Conservation (phyloP, 2,797 vertebrate species). For the Melanotaenia nigrans region DNA sequence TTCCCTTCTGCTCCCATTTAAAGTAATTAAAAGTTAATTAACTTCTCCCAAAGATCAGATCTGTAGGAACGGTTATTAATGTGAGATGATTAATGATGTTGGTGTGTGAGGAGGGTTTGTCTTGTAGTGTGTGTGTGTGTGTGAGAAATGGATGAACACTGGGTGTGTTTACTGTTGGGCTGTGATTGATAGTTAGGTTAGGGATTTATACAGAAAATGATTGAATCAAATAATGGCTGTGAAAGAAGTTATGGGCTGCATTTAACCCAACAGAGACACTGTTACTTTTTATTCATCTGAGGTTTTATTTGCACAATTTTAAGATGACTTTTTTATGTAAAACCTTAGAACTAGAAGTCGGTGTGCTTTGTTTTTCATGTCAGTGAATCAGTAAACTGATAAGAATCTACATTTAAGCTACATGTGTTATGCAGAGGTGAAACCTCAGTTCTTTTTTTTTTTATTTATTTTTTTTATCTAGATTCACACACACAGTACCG, state of each 20-base stretch:
- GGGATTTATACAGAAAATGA: background rate
- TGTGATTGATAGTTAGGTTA: conserved; percentile 77
- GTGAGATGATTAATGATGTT: conserved; percentile 18
- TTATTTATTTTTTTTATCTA: too few relatives aligned
- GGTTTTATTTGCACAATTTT: background rate
- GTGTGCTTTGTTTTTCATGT: background rate
- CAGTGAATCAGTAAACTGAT: background rate
- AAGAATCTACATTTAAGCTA: background rate
- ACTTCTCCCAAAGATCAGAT: background rate
- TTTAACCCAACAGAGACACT: background rate
- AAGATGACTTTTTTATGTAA: background rate
- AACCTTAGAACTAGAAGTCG: background rate
- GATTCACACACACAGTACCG: too few relatives aligned
- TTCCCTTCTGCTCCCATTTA: background rate
- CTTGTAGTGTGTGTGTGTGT: conserved; percentile 5
- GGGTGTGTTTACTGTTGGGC: conserved; percentile 34
- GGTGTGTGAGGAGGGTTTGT: conserved; percentile 5
- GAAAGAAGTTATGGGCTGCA: background rate
- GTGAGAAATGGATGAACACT: conserved; percentile 21
- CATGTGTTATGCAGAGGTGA: background rate
- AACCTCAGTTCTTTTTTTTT: background rate
- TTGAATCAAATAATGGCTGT: background rate
- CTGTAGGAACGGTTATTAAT: conserved; percentile 4
- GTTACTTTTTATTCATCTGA: background rate
- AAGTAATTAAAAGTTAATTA: conserved; percentile 14